phyloP scores from a whole-genome alignment of 2,797 vertebrate genomes.

The Leptoclinus maculatus region DNA sequence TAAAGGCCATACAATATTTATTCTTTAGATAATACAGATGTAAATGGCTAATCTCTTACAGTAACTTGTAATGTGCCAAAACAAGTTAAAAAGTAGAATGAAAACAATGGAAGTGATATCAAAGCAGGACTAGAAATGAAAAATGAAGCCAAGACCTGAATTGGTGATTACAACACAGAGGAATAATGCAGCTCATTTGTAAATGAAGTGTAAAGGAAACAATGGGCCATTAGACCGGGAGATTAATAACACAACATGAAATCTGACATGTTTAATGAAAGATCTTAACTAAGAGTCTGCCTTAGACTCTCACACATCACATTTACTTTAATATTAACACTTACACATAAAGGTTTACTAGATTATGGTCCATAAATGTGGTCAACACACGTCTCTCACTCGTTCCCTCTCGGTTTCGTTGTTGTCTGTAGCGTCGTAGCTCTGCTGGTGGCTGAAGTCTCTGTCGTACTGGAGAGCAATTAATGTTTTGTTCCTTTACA shows the following conservation, averaged over 20 bases:
- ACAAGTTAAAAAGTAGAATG: background rate
- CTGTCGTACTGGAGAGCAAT: too few species aligned
- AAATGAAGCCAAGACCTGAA: background rate
- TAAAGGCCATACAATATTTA: background rate
- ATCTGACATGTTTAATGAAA: background rate
- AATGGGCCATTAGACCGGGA: background rate
- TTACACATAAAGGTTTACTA: too few species aligned
- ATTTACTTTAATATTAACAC: too few species aligned
- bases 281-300: background rate
- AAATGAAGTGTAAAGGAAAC: background rate
- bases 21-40: background rate
- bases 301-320: too few species aligned
- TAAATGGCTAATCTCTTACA: background rate
- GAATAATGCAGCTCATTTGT: background rate
- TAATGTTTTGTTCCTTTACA: too few species aligned
- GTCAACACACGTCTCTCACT: too few species aligned
- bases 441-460: too few species aligned
- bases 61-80: background rate
- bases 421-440: too few species aligned
- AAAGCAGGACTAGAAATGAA: background rate
- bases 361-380: too few species aligned
- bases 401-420: too few species aligned
- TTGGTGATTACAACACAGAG: background rate
- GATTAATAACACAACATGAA: background rate
- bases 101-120: background rate